Evolutionary conservation across 2,113 vertebrate genomes (phyloP), one percentile per base, ranked within the genome.

Genomic region (Ciconia boyciana): DNA sequence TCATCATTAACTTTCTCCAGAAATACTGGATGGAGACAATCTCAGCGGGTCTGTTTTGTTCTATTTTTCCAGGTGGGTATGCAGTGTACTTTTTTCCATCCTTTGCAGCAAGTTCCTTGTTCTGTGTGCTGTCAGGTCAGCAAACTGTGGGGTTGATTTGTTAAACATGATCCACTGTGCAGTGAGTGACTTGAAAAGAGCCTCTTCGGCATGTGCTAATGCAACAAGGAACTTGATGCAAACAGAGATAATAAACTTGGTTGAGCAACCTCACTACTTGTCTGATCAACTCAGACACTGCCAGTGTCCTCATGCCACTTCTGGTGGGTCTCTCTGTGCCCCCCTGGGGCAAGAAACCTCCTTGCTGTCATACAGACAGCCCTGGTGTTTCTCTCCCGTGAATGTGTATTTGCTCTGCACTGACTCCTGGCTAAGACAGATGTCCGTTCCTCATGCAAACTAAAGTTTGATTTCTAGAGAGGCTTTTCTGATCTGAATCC

Each of bases 1-100:
- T 90, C 72, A 49, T 92, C 88, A 70, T 88, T 94, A 89, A 46
- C 19, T 90, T 90, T 29, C 64, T 86, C 49, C 54, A 77, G 68
- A 72, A 83, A 61, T 32, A 41, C 1, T 55, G 48, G 36, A 44
- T 62, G 62, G 54, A 80, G 51, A 62, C 62, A 61, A 61, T 86
- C 62, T 93, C 28, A 44, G 2, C 10, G 61, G 49, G 25, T 74
- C 54, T 90, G 0, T 16, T 74, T 66, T 58, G 55, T 81, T 89
- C 70, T 22, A 10, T 60, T 93, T 88, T 74, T 69, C 51, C 34
- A 51, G 36, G 19, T 86, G 15, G 15, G 7, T 68, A 57, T 41
- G 44, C 10, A 11, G 22, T 68, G 39, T 64, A 34, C n/a, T 36
- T 69, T 79, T 55, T 10, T 19, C 31, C 31, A 9, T 55, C 31